phyloP scores from a whole-genome alignment of 2,113 vertebrate species.

The Camelus dromedarius region DNA sequence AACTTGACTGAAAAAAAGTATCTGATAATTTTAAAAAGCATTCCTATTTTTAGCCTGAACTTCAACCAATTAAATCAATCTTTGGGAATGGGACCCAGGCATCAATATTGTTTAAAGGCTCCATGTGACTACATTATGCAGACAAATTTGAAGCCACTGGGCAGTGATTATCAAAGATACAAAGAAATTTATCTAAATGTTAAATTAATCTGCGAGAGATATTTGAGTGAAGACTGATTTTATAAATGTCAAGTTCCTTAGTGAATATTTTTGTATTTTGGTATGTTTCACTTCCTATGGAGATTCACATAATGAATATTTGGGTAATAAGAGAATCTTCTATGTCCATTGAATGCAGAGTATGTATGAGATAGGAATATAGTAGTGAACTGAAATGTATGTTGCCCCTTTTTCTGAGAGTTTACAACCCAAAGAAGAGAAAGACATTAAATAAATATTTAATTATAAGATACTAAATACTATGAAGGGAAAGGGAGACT shows the following conservation, averaged over 20 bases:
- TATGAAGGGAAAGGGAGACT: neutral
- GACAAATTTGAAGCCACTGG: slow-evolving; percentile 41
- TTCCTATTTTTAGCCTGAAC: neutral
- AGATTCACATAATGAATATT: slow-evolving; percentile 18
- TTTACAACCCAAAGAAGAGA: slow-evolving; percentile 35
- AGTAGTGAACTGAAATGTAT: slow-evolving; percentile 26
- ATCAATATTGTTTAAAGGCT: slow-evolving; percentile 34
- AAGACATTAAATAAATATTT: slow-evolving; percentile 39
- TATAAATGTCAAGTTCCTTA: slow-evolving; percentile 21
- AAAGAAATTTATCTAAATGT: neutral
- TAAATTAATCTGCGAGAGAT: neutral
- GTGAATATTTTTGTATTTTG: slow-evolving; percentile 35
- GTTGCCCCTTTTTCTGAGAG: neutral
- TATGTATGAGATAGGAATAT: neutral
- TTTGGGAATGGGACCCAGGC: neutral
- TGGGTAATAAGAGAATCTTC: slow-evolving; percentile 16
- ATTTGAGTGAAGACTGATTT: slow-evolving; percentile 35
- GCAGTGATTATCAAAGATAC: slow-evolving; percentile 39
- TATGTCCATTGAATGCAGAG: slow-evolving; percentile 1
- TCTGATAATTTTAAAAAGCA: neutral
- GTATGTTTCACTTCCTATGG: neutral
- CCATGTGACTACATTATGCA: neutral
- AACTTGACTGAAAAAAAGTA: neutral
- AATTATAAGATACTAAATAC: neutral
- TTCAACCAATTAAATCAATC: slow-evolving; percentile 17